Conservation (phyloP, 2,113 vertebrate species). For the Nycticryphes semicollaris region DNA sequence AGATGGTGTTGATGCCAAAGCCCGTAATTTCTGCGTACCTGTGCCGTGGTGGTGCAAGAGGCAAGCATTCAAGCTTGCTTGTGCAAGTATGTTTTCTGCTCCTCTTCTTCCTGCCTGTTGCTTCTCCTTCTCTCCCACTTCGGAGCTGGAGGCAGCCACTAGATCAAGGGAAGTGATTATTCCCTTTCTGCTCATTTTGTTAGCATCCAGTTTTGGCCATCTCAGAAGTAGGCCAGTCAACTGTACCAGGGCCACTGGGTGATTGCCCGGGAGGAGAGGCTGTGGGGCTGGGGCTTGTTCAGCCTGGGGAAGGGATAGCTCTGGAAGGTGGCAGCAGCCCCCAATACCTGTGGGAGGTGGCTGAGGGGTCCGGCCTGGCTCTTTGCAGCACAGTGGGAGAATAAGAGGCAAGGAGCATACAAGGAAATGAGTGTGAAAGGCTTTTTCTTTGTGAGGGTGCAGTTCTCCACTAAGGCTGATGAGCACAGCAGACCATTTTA, state of each 20-base stretch:
- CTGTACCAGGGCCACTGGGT: not conserved
- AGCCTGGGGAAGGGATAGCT: not conserved
- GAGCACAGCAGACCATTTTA: not conserved
- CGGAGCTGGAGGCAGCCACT: not conserved
- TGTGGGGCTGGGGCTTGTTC: not conserved
- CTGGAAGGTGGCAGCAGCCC: no score
- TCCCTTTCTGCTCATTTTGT: not conserved
- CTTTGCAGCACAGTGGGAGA: not conserved
- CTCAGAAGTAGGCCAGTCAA: not conserved
- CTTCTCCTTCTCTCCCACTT: not conserved
- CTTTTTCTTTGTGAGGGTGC: not conserved
- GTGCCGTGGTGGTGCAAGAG: not conserved
- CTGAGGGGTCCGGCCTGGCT: not conserved
- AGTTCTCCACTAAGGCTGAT: not conserved
- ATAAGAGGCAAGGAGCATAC: not conserved
- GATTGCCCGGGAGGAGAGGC: not conserved
- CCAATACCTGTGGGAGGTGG: not conserved
- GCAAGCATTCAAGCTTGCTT: not conserved
- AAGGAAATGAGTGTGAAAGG: not conserved
- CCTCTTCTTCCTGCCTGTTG: not conserved
- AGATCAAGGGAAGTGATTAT: not conserved
- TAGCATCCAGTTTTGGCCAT: not conserved
- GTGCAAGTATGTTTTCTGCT: not conserved
- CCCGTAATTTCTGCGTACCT: not conserved
- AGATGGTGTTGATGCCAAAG: not conserved